Evolutionary conservation across 2,888 invertebrate genomes (phyloP).

Genomic region (Sussaba pulchella): DNA sequence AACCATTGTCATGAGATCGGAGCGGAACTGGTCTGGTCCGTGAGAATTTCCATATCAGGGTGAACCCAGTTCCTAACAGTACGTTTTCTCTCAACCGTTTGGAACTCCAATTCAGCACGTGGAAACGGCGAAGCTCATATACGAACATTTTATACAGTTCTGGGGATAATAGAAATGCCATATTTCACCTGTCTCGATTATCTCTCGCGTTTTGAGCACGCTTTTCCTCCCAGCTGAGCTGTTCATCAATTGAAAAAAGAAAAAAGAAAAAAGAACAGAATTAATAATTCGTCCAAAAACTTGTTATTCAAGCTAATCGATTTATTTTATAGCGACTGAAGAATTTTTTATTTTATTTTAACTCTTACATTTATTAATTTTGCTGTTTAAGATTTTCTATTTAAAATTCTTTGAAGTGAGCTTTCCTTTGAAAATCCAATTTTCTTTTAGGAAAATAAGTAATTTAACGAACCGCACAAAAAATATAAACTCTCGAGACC

Average conservation of each 20-base stretch:
- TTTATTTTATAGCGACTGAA: too few relatives aligned
- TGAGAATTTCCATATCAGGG: slow-evolving; percentile 57
- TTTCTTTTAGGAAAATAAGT: too few relatives aligned
- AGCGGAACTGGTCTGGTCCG: slow-evolving; percentile 27
- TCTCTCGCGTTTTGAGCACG: neutral
- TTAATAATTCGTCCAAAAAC: too few relatives aligned
- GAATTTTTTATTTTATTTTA: too few relatives aligned
- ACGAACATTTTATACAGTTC: neutral
- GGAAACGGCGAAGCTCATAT: neutral
- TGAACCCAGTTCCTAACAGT: slow-evolving; percentile 48
- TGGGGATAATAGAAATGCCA: slow-evolving; percentile 14
- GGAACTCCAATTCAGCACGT: slow-evolving; percentile 2
- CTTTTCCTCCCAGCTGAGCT: neutral
- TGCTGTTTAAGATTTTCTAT: too few relatives aligned
- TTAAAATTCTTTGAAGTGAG: too few relatives aligned
- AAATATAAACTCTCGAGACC: too few relatives aligned
- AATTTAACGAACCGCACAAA: too few relatives aligned
- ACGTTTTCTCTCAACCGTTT: slow-evolving; percentile 35
- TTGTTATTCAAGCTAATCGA: too few relatives aligned
- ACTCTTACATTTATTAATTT: too few relatives aligned
- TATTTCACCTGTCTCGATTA: neutral
- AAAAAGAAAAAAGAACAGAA: neutral
- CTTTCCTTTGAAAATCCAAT: too few relatives aligned
- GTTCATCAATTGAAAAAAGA: neutral
- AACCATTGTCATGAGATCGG: slow-evolving; percentile 27